Evolutionary conservation across 2,888 invertebrate species (phyloP), one percentile per base, ranked within the genome.

Genomic region (Dryadula phaetusa): DNA sequence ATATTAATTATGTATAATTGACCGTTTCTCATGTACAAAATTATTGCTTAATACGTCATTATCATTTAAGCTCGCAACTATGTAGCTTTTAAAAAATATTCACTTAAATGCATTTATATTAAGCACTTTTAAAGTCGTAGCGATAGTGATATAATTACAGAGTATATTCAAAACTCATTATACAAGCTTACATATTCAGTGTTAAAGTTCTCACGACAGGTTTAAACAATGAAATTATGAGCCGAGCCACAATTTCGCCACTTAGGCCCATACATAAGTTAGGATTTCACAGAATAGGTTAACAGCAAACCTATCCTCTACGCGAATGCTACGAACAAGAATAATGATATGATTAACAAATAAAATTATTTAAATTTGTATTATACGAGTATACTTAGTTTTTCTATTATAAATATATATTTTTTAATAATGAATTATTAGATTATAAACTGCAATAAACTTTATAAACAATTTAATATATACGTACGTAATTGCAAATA

Each of bases 231-330:
- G 46, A 42, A 64, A 58, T 58, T 49, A 58, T 40, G 56, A 58
- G 28, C 47, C 58, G 37, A 40, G 58, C 58, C 49, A 58, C 47
- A 64, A 60, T 58, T 64, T 60, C 32, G 40, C 28, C 58, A 64
- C 64, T 64, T 64, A 56, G 58, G 49, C 16, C 25, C 47, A 64
- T 58, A 56, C 58, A 64, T 64, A 64, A 64, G 58, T 64, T 58
- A 64, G 40, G 40, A 49, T 49, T 58, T 20, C 53, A 42, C 25
- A 49, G 64, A 64, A 64, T 64, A 64, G 40, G 34, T 64, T 64
- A 64, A 58, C 58, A 3, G 47, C 28, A 28, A 49, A 60, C 40
- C 47, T 58, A 58, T 14, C 58, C 34, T 58, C 49, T 32, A 64
- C 47, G 28, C 6, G 12, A 46, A 64, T 22, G 42, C 40, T 40